These are phyloP conservation scores for Tragelaphus eurycerus DNA, from an alignment of 2,797 vertebrate genomes.

Conservation along the genomic window DNA sequence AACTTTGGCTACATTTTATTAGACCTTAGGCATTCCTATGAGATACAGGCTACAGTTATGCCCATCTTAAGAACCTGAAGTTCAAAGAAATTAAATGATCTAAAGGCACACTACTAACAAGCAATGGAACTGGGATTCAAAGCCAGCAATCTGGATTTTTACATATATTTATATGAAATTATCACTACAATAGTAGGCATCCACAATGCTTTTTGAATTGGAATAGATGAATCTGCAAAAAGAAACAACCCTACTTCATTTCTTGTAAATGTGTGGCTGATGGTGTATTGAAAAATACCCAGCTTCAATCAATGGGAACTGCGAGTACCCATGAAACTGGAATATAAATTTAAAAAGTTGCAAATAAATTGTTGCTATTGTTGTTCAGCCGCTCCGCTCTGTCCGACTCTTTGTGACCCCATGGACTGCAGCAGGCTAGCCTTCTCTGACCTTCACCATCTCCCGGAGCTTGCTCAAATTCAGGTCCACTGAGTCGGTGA, in stretches of 20 bases:
- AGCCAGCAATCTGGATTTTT: neutral
- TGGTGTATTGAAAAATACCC: neutral
- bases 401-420: neutral
- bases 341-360: neutral
- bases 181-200: neutral
- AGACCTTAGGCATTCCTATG: neutral
- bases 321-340: neutral
- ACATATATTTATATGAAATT: neutral
- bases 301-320: neutral
- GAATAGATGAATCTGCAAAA: neutral
- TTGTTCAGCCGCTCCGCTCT: neutral
- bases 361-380: neutral
- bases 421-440: neutral
- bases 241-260: neutral
- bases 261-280: neutral
- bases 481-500: neutral
- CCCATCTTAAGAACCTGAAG: neutral
- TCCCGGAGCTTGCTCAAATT: neutral
- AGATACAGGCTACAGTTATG: neutral
- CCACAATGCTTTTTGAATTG: neutral
- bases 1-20: neutral
- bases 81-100: constrained; percentile 20
- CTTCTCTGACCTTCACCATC: neutral
- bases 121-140: neutral
- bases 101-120: neutral